These are phyloP conservation scores for Solen grandis DNA, from an alignment of 1,140 invertebrate genomes.

Conservation along the genomic window DNA sequence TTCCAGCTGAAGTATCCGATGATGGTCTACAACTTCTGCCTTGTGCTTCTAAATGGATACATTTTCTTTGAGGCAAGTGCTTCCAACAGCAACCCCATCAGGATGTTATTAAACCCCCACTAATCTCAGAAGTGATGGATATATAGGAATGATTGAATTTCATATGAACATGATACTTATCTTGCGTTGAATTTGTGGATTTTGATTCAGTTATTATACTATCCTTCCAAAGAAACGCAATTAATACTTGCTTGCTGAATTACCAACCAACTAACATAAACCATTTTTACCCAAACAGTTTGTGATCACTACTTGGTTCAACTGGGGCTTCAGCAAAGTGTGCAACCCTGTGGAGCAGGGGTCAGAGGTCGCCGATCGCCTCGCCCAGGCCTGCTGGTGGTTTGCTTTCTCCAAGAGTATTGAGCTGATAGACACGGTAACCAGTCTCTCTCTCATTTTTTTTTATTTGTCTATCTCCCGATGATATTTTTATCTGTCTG, in stretches of 20 bases:
- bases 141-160: too few relatives aligned
- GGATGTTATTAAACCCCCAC: too few relatives aligned
- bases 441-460: constrained; percentile 10
- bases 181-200: too few relatives aligned
- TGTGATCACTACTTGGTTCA: constrained; percentile 75
- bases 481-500: too few relatives aligned
- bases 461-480: background rate
- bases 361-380: constrained; percentile 79
- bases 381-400: constrained; percentile 94
- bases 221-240: too few relatives aligned
- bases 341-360: constrained; percentile 63
- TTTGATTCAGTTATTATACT: too few relatives aligned
- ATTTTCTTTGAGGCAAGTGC: constrained; percentile 81
- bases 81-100: background rate
- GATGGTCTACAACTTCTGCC: constrained; percentile 91
- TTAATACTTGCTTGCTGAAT: too few relatives aligned
- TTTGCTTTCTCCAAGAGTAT: constrained; percentile 98
- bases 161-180: too few relatives aligned
- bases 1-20: constrained; percentile 89
- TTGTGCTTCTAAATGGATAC: constrained; percentile 92
- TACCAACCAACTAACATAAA: too few relatives aligned
- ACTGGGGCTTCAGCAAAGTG: constrained; percentile 87
- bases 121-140: too few relatives aligned
- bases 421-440: constrained; percentile 95
- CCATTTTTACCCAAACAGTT: too few relatives aligned